Evolutionary conservation across 2,888 invertebrate genomes (phyloP).

Genomic region (Sarcophaga rosellei): DNA sequence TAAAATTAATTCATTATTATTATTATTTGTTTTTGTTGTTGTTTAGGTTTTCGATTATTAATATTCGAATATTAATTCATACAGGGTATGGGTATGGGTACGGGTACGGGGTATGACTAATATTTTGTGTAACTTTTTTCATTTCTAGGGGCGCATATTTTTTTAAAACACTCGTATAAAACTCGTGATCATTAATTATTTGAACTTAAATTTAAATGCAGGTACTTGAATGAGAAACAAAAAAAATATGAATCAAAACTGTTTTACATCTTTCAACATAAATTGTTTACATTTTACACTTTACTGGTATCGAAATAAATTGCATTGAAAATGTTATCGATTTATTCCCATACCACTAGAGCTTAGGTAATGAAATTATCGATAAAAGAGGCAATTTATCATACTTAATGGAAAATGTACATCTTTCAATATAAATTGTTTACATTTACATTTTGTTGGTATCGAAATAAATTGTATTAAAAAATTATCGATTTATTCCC

Average conservation of each 20-base stretch:
- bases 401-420: no score
- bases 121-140: constrained; percentile 22
- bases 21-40: constrained; percentile 2
- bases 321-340: no score
- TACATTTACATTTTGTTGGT: no score
- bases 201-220: constrained; percentile 8
- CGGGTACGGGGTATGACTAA: constrained; percentile 11
- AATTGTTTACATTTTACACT: background rate
- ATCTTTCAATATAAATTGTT: no score
- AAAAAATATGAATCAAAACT: background rate
- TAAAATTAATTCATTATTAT: constrained; percentile 37
- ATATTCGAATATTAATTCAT: constrained; percentile 48
- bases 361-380: no score
- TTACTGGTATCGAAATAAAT: background rate
- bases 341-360: no score
- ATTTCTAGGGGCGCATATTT: constrained; percentile 35
- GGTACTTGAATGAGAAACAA: background rate
- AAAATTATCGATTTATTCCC: no score
- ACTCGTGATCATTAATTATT: constrained; percentile 51
- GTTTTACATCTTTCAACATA: background rate
- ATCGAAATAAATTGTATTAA: no score
- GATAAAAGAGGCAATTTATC: no score
- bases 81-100: no score
- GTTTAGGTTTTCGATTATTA: background rate
- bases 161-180: constrained; percentile 42